Evolutionary conservation across 2,797 vertebrate species (phyloP).

Genomic region (Tragopan temminckii): DNA sequence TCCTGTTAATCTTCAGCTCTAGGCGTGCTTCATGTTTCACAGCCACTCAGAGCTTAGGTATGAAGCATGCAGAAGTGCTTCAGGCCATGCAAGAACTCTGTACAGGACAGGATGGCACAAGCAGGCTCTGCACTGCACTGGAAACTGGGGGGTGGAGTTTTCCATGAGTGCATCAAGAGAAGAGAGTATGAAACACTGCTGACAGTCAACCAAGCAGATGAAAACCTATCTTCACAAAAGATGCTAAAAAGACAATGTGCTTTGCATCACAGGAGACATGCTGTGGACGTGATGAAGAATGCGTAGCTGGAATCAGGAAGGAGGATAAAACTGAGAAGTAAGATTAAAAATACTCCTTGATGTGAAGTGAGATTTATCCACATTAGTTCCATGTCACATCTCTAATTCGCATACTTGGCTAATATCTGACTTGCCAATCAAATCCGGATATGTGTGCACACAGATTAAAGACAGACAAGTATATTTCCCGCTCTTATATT

Average conservation of each 20-base stretch:
- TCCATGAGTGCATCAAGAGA: neutral
- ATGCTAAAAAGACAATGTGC: neutral
- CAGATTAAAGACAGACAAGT: neutral
- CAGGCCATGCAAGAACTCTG: neutral
- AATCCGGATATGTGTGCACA: neutral
- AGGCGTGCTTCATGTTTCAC: neutral
- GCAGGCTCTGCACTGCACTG: neutral
- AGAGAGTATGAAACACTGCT: neutral
- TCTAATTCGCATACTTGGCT: neutral
- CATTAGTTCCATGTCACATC: neutral
- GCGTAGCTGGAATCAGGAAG: neutral
- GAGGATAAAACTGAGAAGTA: neutral
- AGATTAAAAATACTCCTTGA: neutral
- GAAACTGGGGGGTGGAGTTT: neutral
- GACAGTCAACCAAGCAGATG: fast-evolving
- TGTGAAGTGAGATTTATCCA: neutral
- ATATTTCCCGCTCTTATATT: neutral
- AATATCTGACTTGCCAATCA: neutral
- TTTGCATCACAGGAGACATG: neutral
- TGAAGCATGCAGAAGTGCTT: neutral
- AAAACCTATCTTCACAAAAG: neutral
- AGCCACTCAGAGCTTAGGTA: neutral
- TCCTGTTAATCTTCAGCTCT: neutral
- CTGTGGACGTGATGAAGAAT: neutral
- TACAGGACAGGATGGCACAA: neutral